Evolutionary conservation across 1,140 invertebrate genomes (phyloP).

Genomic region (Panonychus citri): DNA sequence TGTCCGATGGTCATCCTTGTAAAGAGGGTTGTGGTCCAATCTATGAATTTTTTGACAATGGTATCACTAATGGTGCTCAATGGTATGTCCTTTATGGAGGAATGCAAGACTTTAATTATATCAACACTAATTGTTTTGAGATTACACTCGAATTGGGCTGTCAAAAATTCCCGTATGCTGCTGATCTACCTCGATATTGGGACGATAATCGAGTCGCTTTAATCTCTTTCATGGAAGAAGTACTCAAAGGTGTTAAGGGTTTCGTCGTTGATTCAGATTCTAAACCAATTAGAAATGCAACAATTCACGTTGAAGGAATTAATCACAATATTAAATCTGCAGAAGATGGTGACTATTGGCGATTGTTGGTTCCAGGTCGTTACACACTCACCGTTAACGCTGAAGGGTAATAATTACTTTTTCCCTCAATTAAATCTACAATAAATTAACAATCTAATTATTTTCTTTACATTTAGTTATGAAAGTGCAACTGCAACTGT

Average conservation of each 20-base stretch:
- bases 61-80: slow-evolving; percentile 71
- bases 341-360: slow-evolving; percentile 69
- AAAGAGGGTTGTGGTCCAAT: slow-evolving; percentile 15
- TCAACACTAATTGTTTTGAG: slow-evolving; percentile 75
- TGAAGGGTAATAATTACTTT: slow-evolving; percentile 11
- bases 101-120: slow-evolving; percentile 98
- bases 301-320: slow-evolving; percentile 43
- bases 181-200: slow-evolving; percentile 59
- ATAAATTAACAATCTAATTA: not conserved
- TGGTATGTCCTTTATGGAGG: slow-evolving; percentile 57
- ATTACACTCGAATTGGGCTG: slow-evolving; percentile 76
- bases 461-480: not conserved
- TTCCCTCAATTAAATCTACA: not conserved
- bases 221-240: slow-evolving; percentile 63
- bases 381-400: slow-evolving; percentile 50
- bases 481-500: not conserved
- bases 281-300: slow-evolving; percentile 42
- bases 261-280: slow-evolving; percentile 49
- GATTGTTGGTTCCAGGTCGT: slow-evolving; percentile 58
- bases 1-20: slow-evolving; percentile 53
- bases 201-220: slow-evolving; percentile 61
- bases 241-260: slow-evolving; percentile 65
- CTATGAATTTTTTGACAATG: slow-evolving; percentile 44
- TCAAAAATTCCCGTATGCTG: slow-evolving; percentile 56
- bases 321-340: slow-evolving; percentile 43